phyloP scores from a whole-genome alignment of 2,797 vertebrate genomes.

The Pseudochromis fuscus region DNA sequence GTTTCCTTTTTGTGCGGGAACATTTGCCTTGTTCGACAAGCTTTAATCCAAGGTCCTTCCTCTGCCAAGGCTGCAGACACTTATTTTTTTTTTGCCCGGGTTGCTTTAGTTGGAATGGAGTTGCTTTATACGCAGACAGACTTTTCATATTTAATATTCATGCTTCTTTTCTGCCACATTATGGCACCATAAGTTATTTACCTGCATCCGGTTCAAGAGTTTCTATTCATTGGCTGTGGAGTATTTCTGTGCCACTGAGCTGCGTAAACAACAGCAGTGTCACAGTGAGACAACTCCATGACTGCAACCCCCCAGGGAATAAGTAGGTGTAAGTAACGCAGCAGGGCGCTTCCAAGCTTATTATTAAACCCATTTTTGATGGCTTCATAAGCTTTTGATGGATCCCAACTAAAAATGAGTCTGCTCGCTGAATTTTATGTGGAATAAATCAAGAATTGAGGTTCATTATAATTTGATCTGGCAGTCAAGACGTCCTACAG shows the following conservation, averaged over 20 bases:
- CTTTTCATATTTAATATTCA: slow-evolving; percentile 41
- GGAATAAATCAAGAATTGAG: not conserved
- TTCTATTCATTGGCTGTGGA: slow-evolving; percentile 39
- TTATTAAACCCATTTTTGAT: slow-evolving; percentile 34
- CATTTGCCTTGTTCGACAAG: slow-evolving; percentile 29
- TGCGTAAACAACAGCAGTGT: slow-evolving; percentile 24
- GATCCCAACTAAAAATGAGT: slow-evolving; percentile 16
- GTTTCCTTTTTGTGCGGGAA: slow-evolving; percentile 18
- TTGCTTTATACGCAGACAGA: not conserved
- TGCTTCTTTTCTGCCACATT: slow-evolving; percentile 30
- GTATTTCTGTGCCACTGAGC: slow-evolving; percentile 2
- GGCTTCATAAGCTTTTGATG: slow-evolving; percentile 12
- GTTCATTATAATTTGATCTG: not conserved
- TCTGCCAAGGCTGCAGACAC: slow-evolving; percentile 13
- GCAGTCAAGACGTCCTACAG: not conserved
- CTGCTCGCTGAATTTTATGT: slow-evolving; percentile 1
- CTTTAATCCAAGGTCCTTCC: slow-evolving; percentile 33
- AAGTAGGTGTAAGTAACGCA: slow-evolving; percentile 43
- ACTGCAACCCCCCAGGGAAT: slow-evolving; percentile 6
- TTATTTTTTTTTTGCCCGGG: not conserved
- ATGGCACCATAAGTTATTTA: slow-evolving; percentile 28
- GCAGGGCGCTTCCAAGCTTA: slow-evolving; percentile 35
- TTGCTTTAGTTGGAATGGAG: slow-evolving; percentile 13
- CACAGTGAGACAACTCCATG: slow-evolving; percentile 17
- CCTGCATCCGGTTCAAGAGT: slow-evolving; percentile 13